Evolutionary conservation across 2,888 invertebrate genomes (phyloP), one percentile per base, ranked within the genome.

Genomic region (Papilio gigon): DNA sequence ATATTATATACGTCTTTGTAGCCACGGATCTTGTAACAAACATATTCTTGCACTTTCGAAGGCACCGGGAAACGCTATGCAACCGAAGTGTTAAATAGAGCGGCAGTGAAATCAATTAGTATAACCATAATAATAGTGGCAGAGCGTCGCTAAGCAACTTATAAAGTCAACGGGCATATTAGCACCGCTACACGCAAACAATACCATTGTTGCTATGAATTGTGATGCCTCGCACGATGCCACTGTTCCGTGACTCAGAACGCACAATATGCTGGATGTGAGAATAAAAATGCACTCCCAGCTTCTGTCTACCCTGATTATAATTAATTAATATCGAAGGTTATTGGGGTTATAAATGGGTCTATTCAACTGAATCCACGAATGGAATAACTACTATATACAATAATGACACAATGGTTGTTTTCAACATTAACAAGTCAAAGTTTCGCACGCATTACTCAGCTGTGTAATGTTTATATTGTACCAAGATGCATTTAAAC

Each of bases 101-200:
- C 42, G 25, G 47, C 47, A 59, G 63, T 62, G 64, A 64, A 64
- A 59, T 22, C 63, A 64, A 59, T 68, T 64, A 68, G 47, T 47
- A 14, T 14, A 3, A 20, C 37, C 22, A 17, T 22, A 60, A 60
- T 65, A 68, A 68, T 53, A 59, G 27, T 20, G 58, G 40, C 68
- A 37, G 47, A 65, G 60, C 27, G 64, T 50, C 30, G 50, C 50
- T 61, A 67, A 37, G 30, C 58, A 64, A 47, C 47, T 44, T 22
- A 27, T 64, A 58, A 17, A 62, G 62, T 65, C 64, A 59, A 22
- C 33, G 58, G 44, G 50, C 59, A 50, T 65, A 53, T 64, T 60
- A 68, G 47, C 59, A 53, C 40, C 47, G 60, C 33, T 42, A 65
- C 68, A 50, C 60, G 60, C 59, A 27, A 65, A 65, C 53, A 59